A percentile compares a stretch with the other conserved stretches of the same genome.
Conservation (phyloP, 1,140 invertebrate species). For the Zaprionus capensis region DNA sequence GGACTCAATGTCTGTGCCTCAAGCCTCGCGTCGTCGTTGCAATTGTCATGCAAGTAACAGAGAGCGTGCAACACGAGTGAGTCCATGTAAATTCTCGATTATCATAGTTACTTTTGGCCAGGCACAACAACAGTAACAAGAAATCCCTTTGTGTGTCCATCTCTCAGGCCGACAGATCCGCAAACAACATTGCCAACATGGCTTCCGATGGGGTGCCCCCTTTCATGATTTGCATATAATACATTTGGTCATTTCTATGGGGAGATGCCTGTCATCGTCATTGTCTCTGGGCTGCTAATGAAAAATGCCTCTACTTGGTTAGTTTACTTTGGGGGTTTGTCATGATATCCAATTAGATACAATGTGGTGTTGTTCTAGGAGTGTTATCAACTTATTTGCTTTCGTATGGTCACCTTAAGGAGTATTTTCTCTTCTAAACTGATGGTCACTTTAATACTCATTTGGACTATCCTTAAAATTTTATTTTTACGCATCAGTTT, state of each 20-base stretch:
- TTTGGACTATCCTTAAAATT: too few relatives aligned
- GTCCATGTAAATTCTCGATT: conserved; percentile 1
- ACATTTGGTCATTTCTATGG: too few relatives aligned
- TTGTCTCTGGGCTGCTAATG: neutral
- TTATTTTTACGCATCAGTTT: too few relatives aligned
- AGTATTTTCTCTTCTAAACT: too few relatives aligned
- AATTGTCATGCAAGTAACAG: conserved; percentile 22
- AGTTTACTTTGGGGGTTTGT: neutral
- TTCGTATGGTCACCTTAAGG: neutral
- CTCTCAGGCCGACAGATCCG: neutral
- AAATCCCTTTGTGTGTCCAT: conserved; percentile 6
- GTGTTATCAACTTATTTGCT: neutral
- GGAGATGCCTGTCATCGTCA: neutral
- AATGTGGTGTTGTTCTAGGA: neutral
- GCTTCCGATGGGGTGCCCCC: neutral
- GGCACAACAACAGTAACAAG: neutral
- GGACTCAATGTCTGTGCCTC: neutral
- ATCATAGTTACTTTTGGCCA: conserved; percentile 7
- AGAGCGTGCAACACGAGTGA: conserved; percentile 21
- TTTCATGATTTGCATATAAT: neutral
- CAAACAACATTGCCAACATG: neutral
- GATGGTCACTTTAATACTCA: too few relatives aligned
- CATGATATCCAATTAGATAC: neutral
- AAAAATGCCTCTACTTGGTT: neutral
- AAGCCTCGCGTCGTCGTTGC: conserved; percentile 1